These are phyloP conservation scores for Spheniscus mendiculus DNA, from an alignment of 2,113 vertebrate genomes.

Conservation along the genomic window DNA sequence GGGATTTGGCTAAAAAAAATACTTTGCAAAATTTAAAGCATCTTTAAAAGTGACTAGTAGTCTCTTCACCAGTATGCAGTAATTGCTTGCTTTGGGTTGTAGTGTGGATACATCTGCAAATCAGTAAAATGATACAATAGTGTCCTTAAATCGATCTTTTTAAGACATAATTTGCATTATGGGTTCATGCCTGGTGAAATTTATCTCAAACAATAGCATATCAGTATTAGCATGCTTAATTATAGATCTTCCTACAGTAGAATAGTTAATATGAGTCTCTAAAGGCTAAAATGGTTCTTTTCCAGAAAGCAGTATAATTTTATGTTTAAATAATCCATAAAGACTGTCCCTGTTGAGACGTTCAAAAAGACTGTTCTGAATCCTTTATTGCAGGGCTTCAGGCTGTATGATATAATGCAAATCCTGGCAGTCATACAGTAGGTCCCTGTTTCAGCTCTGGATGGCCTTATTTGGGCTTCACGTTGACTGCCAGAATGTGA, in stretches of 20 bases:
- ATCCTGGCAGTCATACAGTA: background rate
- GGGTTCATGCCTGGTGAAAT: background rate
- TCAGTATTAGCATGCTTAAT: conserved; percentile 18
- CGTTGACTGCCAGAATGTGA: background rate
- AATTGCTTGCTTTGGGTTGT: background rate
- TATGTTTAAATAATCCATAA: conserved; percentile 64
- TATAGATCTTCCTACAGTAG: background rate
- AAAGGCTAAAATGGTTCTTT: conserved; percentile 23
- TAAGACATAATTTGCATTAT: conserved; percentile 1
- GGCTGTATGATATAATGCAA: background rate
- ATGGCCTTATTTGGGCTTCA: background rate
- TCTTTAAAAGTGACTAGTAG: background rate
- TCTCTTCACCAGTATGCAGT: background rate
- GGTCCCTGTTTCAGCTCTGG: background rate
- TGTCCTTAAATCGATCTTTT: conserved; percentile 2
- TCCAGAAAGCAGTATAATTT: conserved; percentile 28
- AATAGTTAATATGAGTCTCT: background rate
- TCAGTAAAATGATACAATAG: background rate
- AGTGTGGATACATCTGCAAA: background rate
- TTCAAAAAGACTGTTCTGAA: background rate
- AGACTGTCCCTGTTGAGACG: conserved; percentile 33
- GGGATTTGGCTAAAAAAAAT: background rate
- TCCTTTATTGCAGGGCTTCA: background rate
- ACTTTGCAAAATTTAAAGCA: background rate
- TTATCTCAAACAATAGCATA: background rate